Percentiles rank a stretch among this genome's conserved stretches.
Evolutionary conservation across 2,113 vertebrate genomes (phyloP).

Genomic region (Micromys minutus): DNA sequence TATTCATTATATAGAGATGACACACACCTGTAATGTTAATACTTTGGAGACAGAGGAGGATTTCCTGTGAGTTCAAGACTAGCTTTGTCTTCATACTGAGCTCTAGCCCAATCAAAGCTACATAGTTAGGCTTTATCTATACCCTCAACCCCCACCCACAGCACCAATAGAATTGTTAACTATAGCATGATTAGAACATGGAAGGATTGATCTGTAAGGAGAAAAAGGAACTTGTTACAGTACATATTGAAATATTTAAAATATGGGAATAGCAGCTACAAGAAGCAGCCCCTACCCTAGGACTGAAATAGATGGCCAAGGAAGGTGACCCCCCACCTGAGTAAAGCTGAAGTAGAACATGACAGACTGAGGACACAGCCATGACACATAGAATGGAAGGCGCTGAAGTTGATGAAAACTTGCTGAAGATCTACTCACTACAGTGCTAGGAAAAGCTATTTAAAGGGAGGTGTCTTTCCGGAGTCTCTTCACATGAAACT

Average conservation of each 20-base stretch:
- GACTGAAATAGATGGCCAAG: not conserved
- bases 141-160: rapidly evolving
- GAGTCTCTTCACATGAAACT: not conserved
- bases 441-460: not conserved
- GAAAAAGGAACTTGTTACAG: not conserved
- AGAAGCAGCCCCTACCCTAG: not conserved
- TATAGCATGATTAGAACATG: not conserved
- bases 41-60: not conserved
- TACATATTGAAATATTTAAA: not conserved
- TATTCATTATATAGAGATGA: not conserved
- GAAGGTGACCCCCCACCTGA: not conserved
- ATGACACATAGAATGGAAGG: not conserved
- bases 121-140: not conserved
- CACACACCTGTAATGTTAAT: not conserved
- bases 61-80: not conserved
- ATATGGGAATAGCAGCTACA: not conserved
- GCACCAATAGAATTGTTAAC: not conserved
- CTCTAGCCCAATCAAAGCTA: not conserved
- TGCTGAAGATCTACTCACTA: not conserved
- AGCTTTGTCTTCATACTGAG: not conserved
- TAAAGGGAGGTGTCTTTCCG: not conserved
- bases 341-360: not conserved
- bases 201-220: not conserved
- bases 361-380: not conserved
- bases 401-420: not conserved